Percentiles rank a stretch among this genome's conserved stretches.
Evolutionary conservation across 2,797 vertebrate genomes (phyloP).

Genomic region (Etheostoma nigrum): DNA sequence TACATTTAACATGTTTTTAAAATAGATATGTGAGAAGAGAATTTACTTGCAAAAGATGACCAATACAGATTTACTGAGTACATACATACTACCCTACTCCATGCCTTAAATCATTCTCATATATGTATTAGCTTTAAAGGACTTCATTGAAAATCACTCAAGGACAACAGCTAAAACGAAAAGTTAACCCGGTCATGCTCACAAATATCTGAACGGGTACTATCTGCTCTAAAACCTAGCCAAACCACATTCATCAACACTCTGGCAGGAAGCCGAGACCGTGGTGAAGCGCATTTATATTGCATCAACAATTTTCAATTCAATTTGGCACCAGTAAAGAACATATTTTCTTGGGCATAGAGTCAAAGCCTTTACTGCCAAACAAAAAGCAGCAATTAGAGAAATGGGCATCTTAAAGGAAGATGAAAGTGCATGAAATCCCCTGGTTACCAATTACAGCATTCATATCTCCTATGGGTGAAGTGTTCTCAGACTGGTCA

Average conservation of each 20-base stretch:
- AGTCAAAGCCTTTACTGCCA: constrained; percentile 64
- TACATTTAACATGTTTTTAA: constrained; percentile 5
- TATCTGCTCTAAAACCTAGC: constrained; percentile 50
- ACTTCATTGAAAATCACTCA: constrained; percentile 58
- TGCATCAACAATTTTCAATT: constrained; percentile 78
- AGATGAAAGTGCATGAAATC: constrained; percentile 60
- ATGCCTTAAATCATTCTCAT: neutral
- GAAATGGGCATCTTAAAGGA: constrained; percentile 60
- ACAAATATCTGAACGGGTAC: constrained; percentile 47
- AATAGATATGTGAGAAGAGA: neutral
- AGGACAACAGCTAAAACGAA: constrained; percentile 55
- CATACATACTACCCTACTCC: neutral
- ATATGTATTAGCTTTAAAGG: constrained; percentile 40
- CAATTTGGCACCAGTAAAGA: constrained; percentile 76
- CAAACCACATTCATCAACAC: constrained; percentile 70
- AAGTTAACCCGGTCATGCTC: constrained; percentile 38
- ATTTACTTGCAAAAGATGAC: neutral
- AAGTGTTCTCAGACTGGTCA: constrained; percentile 1
- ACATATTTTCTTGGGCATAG: constrained; percentile 73
- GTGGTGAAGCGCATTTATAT: constrained; percentile 66
- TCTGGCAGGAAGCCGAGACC: constrained; percentile 59
- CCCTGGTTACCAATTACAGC: constrained; percentile 40
- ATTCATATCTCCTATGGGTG: constrained; percentile 21
- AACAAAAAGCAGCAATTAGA: constrained; percentile 74
- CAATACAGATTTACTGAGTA: neutral